phyloP scores from a whole-genome alignment of 2,797 vertebrate species.

The Gorsachius magnificus region DNA sequence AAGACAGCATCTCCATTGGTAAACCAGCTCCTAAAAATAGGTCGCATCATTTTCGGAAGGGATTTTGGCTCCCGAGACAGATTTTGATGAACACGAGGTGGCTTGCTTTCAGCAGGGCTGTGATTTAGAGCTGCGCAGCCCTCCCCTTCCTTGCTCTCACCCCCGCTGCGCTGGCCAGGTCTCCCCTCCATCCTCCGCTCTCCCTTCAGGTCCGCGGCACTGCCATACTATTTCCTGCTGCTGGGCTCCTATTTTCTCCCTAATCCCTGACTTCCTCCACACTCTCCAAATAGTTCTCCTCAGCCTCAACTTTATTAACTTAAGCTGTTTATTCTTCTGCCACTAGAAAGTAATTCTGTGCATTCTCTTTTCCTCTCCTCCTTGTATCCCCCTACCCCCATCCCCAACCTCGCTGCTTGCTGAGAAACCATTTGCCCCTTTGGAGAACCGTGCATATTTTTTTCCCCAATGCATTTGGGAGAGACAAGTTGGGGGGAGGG shows the following conservation, averaged over 20 bases:
- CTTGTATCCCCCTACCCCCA: not conserved
- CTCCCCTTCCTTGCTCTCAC: not conserved
- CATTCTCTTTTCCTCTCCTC: slow-evolving; percentile 16
- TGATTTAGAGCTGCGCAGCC: not conserved
- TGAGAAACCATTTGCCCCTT: slow-evolving; percentile 30
- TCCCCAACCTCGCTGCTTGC: not conserved
- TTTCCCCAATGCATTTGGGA: not conserved
- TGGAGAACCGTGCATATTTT: not conserved
- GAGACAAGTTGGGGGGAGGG: not conserved
- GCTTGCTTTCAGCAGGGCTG: not conserved
- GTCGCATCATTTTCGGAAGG: not conserved
- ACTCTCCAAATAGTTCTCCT: slow-evolving; percentile 39
- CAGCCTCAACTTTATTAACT: slow-evolving; percentile 28
- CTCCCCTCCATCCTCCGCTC: not conserved
- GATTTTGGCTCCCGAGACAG: not conserved
- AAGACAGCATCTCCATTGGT: not conserved
- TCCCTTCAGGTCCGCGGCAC: not conserved
- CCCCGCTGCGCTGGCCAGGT: rapidly evolving
- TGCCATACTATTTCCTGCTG: slow-evolving; percentile 35
- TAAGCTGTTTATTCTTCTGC: slow-evolving; percentile 51
- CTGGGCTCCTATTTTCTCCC: not conserved
- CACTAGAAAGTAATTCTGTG: slow-evolving; percentile 34
- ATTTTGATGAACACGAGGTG: not conserved
- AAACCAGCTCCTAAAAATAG: not conserved
- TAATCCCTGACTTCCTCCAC: slow-evolving; percentile 55